Conservation (phyloP, 2,888 invertebrate species). For the Euproctis similis region DNA sequence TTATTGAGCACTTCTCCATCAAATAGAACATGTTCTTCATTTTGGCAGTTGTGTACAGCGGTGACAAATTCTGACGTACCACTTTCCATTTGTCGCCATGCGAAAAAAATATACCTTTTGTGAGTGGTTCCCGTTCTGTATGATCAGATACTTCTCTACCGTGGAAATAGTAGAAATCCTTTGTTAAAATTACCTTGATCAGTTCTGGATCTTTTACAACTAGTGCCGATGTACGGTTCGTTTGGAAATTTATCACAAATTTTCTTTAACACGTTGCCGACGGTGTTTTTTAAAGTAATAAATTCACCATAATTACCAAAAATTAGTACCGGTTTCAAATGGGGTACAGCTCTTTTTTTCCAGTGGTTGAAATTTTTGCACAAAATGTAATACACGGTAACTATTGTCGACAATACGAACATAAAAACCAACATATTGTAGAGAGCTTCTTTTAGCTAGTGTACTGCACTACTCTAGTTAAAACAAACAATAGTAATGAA, state of each 20-base stretch:
- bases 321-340: slow-evolving; percentile 13
- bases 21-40: slow-evolving; percentile 22
- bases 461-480: too few relatives aligned
- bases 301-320: slow-evolving; percentile 18
- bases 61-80: slow-evolving; percentile 19
- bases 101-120: slow-evolving; percentile 7
- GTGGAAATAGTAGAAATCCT: slow-evolving; percentile 23
- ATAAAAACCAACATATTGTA: slow-evolving; percentile 3
- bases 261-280: slow-evolving; percentile 8
- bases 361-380: slow-evolving; percentile 18
- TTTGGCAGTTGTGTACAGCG: slow-evolving; percentile 17
- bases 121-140: slow-evolving; percentile 5
- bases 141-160: slow-evolving; percentile 16
- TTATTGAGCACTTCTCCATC: slow-evolving; percentile 16
- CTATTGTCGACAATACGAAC: background rate
- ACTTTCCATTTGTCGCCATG: slow-evolving; percentile 19
- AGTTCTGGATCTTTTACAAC: slow-evolving; percentile 20
- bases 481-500: too few relatives aligned
- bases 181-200: slow-evolving; percentile 16
- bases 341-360: slow-evolving; percentile 16
- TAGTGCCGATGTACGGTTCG: slow-evolving; percentile 21
- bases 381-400: slow-evolving; percentile 2
- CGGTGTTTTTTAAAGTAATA: slow-evolving; percentile 9
- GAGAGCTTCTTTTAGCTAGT: too few relatives aligned
- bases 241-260: slow-evolving; percentile 18